phyloP scores from a whole-genome alignment of 2,113 vertebrate species.

The Gymnobelideus leadbeateri region DNA sequence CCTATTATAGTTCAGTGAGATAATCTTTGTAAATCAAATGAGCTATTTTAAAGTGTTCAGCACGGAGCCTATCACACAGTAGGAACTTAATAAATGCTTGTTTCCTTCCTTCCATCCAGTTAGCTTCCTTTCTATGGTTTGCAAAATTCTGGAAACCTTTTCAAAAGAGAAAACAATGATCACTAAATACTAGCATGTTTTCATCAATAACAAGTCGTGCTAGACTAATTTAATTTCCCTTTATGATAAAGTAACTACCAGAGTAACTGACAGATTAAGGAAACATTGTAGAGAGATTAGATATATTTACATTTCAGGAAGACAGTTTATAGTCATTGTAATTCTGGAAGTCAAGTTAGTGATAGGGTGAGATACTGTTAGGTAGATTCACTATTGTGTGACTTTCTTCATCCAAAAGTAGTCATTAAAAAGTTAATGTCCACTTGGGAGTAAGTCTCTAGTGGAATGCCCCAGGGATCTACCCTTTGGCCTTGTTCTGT shows the following conservation, averaged over 20 bases:
- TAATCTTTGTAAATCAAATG: constrained; percentile 1
- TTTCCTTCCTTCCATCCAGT: neutral
- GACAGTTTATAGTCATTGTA: neutral
- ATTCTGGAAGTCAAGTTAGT: neutral
- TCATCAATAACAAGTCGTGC: neutral
- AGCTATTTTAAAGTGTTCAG: neutral
- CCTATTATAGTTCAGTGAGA: neutral
- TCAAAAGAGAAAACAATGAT: neutral
- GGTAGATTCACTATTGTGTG: neutral
- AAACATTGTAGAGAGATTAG: neutral
- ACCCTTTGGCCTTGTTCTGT: neutral
- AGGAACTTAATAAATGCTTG: neutral
- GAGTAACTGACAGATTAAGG: neutral
- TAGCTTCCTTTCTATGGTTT: neutral
- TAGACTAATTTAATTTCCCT: neutral
- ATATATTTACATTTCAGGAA: neutral
- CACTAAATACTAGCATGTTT: neutral
- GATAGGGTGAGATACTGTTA: neutral
- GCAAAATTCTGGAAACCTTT: neutral
- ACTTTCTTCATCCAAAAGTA: neutral
- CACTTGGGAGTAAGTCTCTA: neutral
- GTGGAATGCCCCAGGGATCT: neutral
- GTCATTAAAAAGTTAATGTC: neutral
- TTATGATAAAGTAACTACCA: neutral
- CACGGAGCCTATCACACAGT: neutral